Conservation (phyloP, 2,113 vertebrate genomes). For the Chaenocephalus aceratus region DNA sequence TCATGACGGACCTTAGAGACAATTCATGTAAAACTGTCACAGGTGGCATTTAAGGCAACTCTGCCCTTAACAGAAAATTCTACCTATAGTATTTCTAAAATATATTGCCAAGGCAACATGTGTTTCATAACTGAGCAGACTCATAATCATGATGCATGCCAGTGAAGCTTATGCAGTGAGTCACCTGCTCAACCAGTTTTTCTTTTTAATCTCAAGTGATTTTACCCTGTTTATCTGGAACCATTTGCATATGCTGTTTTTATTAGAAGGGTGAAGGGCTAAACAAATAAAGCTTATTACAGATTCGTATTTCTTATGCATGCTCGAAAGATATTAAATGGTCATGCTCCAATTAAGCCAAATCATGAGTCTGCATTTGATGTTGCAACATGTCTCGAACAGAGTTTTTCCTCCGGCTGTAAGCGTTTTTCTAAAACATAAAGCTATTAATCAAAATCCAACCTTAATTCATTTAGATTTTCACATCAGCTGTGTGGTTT, state of each 20-base stretch:
- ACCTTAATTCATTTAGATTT: conserved; percentile 15
- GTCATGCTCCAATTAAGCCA: conserved; percentile 22
- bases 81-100: not conserved
- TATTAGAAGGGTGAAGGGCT: not conserved
- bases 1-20: too few relatives aligned
- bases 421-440: conserved; percentile 5
- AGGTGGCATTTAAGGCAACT: too few relatives aligned
- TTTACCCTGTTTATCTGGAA: conserved; percentile 29
- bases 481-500: not conserved
- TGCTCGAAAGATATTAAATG: conserved; percentile 11
- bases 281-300: conserved; percentile 10
- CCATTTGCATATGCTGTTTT: conserved; percentile 5
- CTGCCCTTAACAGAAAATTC: not conserved
- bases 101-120: not conserved
- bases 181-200: conserved; percentile 1
- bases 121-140: not conserved
- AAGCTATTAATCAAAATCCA: conserved; percentile 3
- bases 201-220: not conserved
- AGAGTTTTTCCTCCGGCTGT: conserved; percentile 1
- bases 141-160: not conserved
- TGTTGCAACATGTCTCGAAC: conserved; percentile 12
- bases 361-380: conserved; percentile 36
- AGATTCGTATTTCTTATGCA: conserved; percentile 9
- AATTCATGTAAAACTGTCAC: too few relatives aligned
- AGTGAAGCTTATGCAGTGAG: conserved; percentile 11